These are phyloP conservation scores for Solen grandis DNA, from an alignment of 1,140 invertebrate species.

Conservation along the genomic window DNA sequence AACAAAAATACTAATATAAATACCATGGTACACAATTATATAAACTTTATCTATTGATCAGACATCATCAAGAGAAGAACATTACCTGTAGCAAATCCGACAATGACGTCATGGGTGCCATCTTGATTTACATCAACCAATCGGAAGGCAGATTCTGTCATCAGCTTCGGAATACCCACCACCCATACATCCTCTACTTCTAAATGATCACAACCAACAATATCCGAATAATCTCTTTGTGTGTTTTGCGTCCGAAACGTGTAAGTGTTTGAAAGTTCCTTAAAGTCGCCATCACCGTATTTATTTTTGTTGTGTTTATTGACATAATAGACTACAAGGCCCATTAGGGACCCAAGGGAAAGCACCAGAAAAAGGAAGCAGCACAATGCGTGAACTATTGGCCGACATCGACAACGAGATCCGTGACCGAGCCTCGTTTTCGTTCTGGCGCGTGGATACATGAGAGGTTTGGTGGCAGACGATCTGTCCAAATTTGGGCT, in stretches of 20 bases:
- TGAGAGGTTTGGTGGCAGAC: conserved; percentile 71
- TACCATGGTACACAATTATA: too few species aligned
- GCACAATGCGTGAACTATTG: conserved; percentile 67
- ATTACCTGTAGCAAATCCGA: conserved; percentile 92
- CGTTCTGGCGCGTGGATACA: conserved; percentile 70
- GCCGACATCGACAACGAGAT: conserved; percentile 64
- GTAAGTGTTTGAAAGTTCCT: not conserved
- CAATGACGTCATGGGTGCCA: conserved; percentile 87
- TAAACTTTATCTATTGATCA: too few species aligned
- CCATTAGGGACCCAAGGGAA: conserved; percentile 68
- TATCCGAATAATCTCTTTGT: conserved; percentile 28
- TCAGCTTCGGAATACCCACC: conserved; percentile 87
- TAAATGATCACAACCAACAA: conserved; percentile 85
- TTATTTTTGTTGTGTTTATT: conserved; percentile 58
- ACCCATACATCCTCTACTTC: conserved; percentile 87
- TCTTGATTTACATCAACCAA: conserved; percentile 89
- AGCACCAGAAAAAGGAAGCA: conserved; percentile 69
- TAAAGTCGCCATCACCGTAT: not conserved
- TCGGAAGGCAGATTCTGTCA: conserved; percentile 88
- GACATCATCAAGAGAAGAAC: too few species aligned
- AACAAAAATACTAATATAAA: too few species aligned
- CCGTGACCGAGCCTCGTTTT: conserved; percentile 65
- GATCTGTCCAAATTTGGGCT: conserved; percentile 62
- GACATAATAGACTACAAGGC: conserved; percentile 66
- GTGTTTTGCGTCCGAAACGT: conserved; percentile 6